Conservation (phyloP, 2,113 vertebrate species). For the Alethe castanea region DNA sequence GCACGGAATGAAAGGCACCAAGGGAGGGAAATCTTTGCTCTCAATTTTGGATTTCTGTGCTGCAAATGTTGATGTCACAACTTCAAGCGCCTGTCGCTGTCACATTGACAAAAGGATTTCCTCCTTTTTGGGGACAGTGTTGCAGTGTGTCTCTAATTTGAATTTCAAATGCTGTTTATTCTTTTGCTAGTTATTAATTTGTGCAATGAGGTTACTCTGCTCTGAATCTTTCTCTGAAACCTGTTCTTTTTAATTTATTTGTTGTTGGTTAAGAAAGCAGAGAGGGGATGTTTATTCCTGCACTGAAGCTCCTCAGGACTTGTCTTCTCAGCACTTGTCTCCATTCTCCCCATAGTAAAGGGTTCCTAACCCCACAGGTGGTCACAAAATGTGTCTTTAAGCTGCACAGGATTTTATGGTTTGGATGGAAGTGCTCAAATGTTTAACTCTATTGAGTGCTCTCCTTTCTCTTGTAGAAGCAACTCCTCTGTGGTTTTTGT, state of each 20-base stretch:
- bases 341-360: background rate
- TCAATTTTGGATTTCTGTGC: background rate
- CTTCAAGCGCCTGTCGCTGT: background rate
- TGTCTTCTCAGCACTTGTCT: background rate
- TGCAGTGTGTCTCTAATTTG: background rate
- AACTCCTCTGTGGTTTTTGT: background rate
- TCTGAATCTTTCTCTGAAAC: background rate
- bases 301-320: background rate
- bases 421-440: background rate
- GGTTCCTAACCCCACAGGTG: background rate
- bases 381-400: background rate
- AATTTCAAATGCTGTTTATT: background rate
- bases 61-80: background rate
- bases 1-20: background rate
- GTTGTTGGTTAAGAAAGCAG: background rate
- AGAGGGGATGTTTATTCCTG: background rate
- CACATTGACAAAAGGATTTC: background rate
- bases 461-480: background rate
- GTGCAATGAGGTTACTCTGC: background rate
- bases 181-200: background rate
- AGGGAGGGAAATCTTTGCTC: background rate
- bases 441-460: background rate
- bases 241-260: background rate
- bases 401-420: background rate
- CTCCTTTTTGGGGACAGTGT: background rate